Base-by-base conservation (phyloP, 2,888 invertebrate genomes). In the Protophormia terraenovae region DNA sequence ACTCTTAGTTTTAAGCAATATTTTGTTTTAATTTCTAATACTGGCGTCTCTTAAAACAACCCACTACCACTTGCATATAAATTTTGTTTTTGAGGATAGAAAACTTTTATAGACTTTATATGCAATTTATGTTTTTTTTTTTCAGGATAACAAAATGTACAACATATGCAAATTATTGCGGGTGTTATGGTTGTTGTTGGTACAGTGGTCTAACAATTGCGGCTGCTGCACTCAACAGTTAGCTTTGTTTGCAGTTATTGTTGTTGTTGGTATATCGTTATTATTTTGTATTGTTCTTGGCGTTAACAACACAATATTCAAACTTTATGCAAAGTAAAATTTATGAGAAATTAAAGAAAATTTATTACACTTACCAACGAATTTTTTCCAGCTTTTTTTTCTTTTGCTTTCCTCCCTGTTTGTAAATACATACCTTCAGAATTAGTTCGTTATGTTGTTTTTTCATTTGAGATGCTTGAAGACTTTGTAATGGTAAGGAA, bases 321-420 rank as follows among this genome's bases (percentile, higher is more conserved):
- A 84, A 81, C 81, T 80, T 89, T 90, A 90, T 90, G 90, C 90
- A 89, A 89, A 90, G 89, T 86, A 82, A 90, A 90, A 90, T 90
- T 90, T 90, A 90, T 90, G 90, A 89, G 90, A 91, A 91, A 90
- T 91, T 90, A 90, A 90, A 89, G 87, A 88, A 89, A 91, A 90
- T 90, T 90, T 90, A 90, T 90, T 90, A 88, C 90, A 82, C 73
- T 86, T 86, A 84, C 86, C 81, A 73, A 69, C 69, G 55, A 64
- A 27, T 80, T 71, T 67, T 78, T 78, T 64, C 62, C 22, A 3
- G 38, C 2, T n/a, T 35, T 27, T 64, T 64, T 53, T 14, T 50
- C 7, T 16, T 60, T 58, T 1, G 5, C 50, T 79, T 69, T 58
- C 19, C 24, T 72, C 32, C 79, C 41, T 50, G 71, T 72, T 32